Evolutionary conservation across 1,140 invertebrate species (phyloP).

Genomic region (Cotesia chilonis): DNA sequence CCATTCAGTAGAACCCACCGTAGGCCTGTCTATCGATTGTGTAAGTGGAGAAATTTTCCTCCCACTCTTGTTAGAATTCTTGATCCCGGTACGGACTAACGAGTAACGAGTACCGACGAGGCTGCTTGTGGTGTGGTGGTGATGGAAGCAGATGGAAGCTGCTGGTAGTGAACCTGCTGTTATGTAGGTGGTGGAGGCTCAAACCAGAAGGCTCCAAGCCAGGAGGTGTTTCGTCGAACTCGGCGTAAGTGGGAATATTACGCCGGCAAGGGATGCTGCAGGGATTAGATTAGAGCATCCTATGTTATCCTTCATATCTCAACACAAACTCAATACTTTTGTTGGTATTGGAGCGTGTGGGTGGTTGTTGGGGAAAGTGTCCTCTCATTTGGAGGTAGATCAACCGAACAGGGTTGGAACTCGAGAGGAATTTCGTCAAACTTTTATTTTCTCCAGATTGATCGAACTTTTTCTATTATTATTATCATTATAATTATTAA

Average conservation of each 20-base stretch:
- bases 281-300: background rate
- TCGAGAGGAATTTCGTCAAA: constrained; percentile 30
- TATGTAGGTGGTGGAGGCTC: background rate
- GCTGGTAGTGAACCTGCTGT: background rate
- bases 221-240: background rate
- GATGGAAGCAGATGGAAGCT: background rate
- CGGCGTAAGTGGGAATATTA: background rate
- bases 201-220: background rate
- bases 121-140: background rate
- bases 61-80: constrained; percentile 24
- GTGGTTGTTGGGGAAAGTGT: constrained; percentile 26
- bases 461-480: background rate
- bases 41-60: constrained; percentile 52
- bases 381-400: constrained; percentile 35
- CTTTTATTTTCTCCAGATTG: constrained; percentile 20
- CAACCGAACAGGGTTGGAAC: constrained; percentile 24
- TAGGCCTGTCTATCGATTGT: constrained; percentile 57
- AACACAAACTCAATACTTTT: background rate
- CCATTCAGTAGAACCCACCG: constrained; percentile 58
- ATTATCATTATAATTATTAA: no score
- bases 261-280: background rate
- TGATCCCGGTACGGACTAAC: background rate
- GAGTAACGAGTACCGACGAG: background rate
- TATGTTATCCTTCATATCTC: background rate
- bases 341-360: constrained; percentile 17